phyloP scores from a whole-genome alignment of 1,140 invertebrate genomes.

The Chlorops oryzae region DNA sequence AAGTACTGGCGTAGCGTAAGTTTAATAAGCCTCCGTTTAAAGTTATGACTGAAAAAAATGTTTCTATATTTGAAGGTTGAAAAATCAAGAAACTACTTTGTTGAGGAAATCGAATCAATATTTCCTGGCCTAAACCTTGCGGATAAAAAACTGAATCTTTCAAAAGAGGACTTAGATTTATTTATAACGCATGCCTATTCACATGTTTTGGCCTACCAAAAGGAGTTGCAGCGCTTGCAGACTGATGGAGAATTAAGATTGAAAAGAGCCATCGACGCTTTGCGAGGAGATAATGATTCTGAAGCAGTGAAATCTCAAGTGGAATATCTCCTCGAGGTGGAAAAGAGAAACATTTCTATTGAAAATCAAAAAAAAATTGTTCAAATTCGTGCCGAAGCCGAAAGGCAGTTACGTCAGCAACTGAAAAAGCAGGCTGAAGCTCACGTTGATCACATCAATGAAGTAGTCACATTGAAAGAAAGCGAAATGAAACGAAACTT shows the following conservation, averaged over 20 bases:
- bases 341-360: slow-evolving; percentile 51
- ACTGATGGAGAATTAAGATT: slow-evolving; percentile 58
- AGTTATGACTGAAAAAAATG: not conserved
- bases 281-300: slow-evolving; percentile 47
- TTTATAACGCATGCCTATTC: slow-evolving; percentile 62
- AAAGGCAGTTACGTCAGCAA: slow-evolving; percentile 68
- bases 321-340: slow-evolving; percentile 52
- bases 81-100: slow-evolving; percentile 61
- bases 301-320: slow-evolving; percentile 51
- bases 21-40: no score
- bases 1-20: slow-evolving; percentile 62
- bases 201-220: slow-evolving; percentile 62
- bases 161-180: slow-evolving; percentile 61
- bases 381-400: slow-evolving; percentile 58
- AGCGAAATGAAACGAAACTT: slow-evolving; percentile 61
- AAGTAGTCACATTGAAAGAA: slow-evolving; percentile 65
- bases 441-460: slow-evolving; percentile 74
- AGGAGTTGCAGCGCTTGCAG: slow-evolving; percentile 63
- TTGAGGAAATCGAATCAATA: slow-evolving; percentile 65
- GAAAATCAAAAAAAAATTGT: slow-evolving; percentile 55
- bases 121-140: slow-evolving; percentile 64
- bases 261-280: slow-evolving; percentile 56
- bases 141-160: slow-evolving; percentile 58
- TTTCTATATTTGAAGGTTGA: slow-evolving; percentile 48
- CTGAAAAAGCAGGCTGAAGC: slow-evolving; percentile 74